A percentile compares a stretch with the other conserved stretches of the same genome.
Conservation (phyloP, 2,797 vertebrate species). For the Myotis pilosus region DNA sequence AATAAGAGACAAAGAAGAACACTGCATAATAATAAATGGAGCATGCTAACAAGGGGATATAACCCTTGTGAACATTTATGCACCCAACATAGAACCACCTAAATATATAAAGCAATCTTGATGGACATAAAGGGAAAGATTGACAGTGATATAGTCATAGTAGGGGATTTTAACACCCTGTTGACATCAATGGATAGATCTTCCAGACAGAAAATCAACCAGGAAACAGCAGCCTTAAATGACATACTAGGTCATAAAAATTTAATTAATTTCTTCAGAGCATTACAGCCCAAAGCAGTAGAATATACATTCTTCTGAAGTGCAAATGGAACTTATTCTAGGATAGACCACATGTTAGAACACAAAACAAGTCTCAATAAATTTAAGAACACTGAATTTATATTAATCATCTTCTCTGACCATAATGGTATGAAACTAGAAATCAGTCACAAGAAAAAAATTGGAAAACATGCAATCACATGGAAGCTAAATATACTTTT, state of each 20-base stretch:
- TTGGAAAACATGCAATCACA: background rate
- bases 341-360: background rate
- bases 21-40: background rate
- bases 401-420: background rate
- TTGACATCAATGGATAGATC: background rate
- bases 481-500: background rate
- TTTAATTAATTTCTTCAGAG: background rate
- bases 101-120: background rate
- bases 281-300: background rate
- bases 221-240: background rate
- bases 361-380: background rate
- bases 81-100: background rate
- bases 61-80: background rate
- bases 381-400: background rate
- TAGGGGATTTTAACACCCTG: background rate
- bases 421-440: background rate
- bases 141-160: background rate
- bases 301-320: background rate
- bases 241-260: background rate
- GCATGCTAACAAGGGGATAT: background rate
- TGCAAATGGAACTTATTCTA: background rate
- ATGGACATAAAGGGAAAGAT: background rate
- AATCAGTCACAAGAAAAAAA: background rate
- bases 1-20: background rate
- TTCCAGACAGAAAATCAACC: background rate